A percentile compares a stretch with the other conserved stretches of the same genome.
phyloP scores from a whole-genome alignment of 2,888 invertebrate genomes.

The Neoascia interrupta region DNA sequence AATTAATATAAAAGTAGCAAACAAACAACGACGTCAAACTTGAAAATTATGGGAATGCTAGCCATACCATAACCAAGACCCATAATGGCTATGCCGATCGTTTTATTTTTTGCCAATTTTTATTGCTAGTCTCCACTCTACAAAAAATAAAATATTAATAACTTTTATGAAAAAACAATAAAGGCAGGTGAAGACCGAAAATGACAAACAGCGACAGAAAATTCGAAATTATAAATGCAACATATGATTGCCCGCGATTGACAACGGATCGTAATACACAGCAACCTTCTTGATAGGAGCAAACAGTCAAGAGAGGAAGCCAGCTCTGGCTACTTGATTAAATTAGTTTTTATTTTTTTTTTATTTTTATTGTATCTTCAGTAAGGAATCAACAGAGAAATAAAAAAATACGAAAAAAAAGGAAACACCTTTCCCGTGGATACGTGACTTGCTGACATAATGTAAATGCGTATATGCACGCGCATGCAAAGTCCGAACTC shows the following conservation, averaged over 20 bases:
- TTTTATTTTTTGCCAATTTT: constrained; percentile 28
- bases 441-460: constrained; percentile 66
- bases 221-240: constrained; percentile 66
- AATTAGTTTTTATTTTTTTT: constrained; percentile 48
- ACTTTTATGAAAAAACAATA: constrained; percentile 60
- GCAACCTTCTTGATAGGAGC: too few relatives aligned
- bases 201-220: constrained; percentile 61
- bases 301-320: constrained; percentile 52
- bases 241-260: constrained; percentile 61
- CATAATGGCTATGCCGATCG: constrained; percentile 3
- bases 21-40: constrained; percentile 55
- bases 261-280: constrained; percentile 58
- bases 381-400: constrained; percentile 33
- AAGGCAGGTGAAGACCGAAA: constrained; percentile 57
- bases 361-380: constrained; percentile 12
- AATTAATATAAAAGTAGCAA: constrained; percentile 47
- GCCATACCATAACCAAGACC: constrained; percentile 41
- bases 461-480: constrained; percentile 51
- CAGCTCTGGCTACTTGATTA: constrained; percentile 58
- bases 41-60: constrained; percentile 63
- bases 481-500: constrained; percentile 49
- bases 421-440: constrained; percentile 68
- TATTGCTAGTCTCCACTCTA: constrained; percentile 21
- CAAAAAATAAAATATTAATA: constrained; percentile 42
- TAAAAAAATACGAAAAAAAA: constrained; percentile 53